Base-by-base conservation (phyloP, 2,888 invertebrate species). In the Gordius sp. region DNA sequence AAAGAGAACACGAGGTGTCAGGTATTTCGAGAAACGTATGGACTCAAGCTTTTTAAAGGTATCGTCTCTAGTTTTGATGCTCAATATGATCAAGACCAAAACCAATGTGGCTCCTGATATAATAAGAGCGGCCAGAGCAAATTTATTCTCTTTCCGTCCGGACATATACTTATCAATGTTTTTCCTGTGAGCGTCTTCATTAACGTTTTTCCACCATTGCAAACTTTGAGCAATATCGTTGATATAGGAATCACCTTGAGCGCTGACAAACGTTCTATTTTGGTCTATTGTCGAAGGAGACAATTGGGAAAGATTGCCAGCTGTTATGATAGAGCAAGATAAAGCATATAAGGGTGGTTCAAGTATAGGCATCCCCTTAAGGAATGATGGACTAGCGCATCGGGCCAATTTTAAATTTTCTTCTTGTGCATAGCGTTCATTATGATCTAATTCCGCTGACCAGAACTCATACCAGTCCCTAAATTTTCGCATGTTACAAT, bases 391-490 rank as follows among this genome's bases (percentile, higher is more conserved):
- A 20, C 20, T 18, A 4, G 8, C 4, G 20, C 47, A 47, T 20
- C 20, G 8, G 13, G 47, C 47, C 4, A 8, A 8, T 20, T 47
- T 47, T 47, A 47, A 47, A 20, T 47, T 47, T 47, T 47, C 47
- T 20, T 47, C 47, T 20, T 47, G 47, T n/a, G 47, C 8, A 23
- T 47, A 47, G 8, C 47, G 8, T 20, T 47, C 47, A 47, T 47
- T 47, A 4, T 4, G 23, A 4, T 8, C 4, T 8, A 47, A 20
- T 47, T 47, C 47, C 16, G 4, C 4, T 4, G 47, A 47, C 47
- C 47, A 47, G 8, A 8, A 23, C 4, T 47, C 20, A 47, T 47
- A 47, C 47, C 47, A 47, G 4, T 20, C 4, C 8, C 8, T 13
- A 13, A 8, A 47, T 20, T 47, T 47, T 23, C 20, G 8, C 47